phyloP scores from a whole-genome alignment of 2,113 vertebrate genomes.

The Lophius piscatorius region DNA sequence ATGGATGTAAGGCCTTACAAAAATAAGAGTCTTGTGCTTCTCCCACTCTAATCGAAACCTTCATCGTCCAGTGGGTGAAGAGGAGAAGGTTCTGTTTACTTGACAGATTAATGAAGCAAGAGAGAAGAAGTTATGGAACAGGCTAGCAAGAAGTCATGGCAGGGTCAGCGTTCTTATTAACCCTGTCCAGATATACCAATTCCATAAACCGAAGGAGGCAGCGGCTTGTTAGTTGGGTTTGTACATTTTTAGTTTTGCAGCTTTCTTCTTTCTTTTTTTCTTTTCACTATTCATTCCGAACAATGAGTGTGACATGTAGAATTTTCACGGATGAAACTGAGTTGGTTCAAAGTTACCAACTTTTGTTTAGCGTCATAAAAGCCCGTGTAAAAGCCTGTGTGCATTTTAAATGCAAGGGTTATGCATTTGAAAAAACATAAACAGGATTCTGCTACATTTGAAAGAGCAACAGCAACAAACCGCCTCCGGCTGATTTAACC shows the following conservation, averaged over 20 bases:
- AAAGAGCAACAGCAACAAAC: slow-evolving; percentile 5
- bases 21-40: not conserved
- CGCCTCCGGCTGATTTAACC: not conserved
- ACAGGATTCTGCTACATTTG: slow-evolving; percentile 11
- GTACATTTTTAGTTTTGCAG: not conserved
- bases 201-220: slow-evolving; percentile 41
- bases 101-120: slow-evolving; percentile 63
- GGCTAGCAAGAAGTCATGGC: slow-evolving; percentile 37
- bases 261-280: slow-evolving; percentile 19
- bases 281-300: slow-evolving; percentile 13
- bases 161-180: slow-evolving; percentile 62
- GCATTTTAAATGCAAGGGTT: not conserved
- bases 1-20: not conserved
- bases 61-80: slow-evolving; percentile 4
- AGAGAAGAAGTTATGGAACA: slow-evolving; percentile 31
- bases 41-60: slow-evolving; percentile 12
- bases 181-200: slow-evolving; percentile 49
- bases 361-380: slow-evolving; percentile 10
- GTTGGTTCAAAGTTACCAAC: slow-evolving; percentile 20
- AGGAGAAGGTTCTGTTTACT: slow-evolving; percentile 45
- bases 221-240: slow-evolving; percentile 16
- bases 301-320: not conserved
- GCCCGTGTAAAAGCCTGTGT: not conserved
- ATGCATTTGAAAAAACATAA: slow-evolving; percentile 1
- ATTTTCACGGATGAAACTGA: not conserved